phyloP scores from a whole-genome alignment of 2,888 invertebrate species.

The Sarcophaga variegata region DNA sequence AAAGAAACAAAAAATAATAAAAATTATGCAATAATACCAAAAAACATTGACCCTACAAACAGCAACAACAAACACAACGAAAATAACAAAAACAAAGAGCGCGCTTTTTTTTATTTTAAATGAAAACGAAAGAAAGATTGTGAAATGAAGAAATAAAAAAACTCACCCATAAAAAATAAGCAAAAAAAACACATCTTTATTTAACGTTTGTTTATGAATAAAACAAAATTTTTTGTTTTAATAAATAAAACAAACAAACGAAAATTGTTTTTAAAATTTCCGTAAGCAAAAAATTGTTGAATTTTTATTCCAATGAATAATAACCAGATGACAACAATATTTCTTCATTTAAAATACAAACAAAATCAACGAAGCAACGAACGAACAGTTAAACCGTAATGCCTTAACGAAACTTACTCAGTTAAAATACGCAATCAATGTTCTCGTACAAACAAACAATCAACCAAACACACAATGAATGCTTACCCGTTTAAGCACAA shows the following conservation, averaged over 20 bases:
- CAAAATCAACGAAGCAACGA: constrained; percentile 6
- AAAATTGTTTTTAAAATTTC: constrained; percentile 22
- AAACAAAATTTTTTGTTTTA: no score
- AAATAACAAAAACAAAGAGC: not conserved
- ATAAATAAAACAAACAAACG: no score
- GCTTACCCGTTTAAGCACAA: not conserved
- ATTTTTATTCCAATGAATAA: not conserved
- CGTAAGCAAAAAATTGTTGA: not conserved
- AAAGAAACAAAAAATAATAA: not conserved
- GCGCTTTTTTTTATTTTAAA: not conserved
- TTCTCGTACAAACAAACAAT: not conserved
- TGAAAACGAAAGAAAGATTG: not conserved
- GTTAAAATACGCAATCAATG: no score
- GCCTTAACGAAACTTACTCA: no score
- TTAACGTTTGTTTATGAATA: not conserved
- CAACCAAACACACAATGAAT: not conserved
- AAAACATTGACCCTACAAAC: constrained; percentile 58
- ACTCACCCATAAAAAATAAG: constrained; percentile 11
- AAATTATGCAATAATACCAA: constrained; percentile 53
- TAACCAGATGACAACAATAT: constrained; percentile 10
- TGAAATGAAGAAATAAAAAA: not conserved
- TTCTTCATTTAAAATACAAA: constrained; percentile 24
- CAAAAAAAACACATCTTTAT: constrained; percentile 1
- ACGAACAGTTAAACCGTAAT: not conserved
- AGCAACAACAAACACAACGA: not conserved